phyloP scores from a whole-genome alignment of 2,888 invertebrate species.

The Drosophila tanythrix region DNA sequence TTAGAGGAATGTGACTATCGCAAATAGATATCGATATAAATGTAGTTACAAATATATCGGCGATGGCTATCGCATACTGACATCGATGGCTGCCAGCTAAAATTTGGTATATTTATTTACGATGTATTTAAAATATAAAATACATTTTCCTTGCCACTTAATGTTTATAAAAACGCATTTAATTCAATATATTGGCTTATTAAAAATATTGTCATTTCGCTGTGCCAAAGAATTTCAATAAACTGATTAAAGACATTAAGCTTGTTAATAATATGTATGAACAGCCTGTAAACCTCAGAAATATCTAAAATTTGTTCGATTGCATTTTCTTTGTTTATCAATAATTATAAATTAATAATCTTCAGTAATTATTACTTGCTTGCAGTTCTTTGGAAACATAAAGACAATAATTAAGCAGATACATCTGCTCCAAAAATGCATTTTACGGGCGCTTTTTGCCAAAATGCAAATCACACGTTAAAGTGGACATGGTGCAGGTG shows the following conservation, averaged over 20 bases:
- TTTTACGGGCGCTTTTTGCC: slow-evolving; percentile 77
- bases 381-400: background rate
- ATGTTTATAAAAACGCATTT: background rate
- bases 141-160: background rate
- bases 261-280: background rate
- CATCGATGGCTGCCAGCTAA: background rate
- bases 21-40: slow-evolving; percentile 13
- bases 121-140: background rate
- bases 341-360: background rate
- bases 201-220: background rate
- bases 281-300: background rate
- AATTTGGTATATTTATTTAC: background rate
- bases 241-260: background rate
- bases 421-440: background rate
- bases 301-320: background rate
- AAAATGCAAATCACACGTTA: slow-evolving; percentile 92
- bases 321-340: background rate
- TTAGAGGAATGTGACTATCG: slow-evolving; percentile 5
- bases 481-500: slow-evolving; percentile 95
- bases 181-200: background rate
- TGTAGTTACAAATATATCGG: background rate
- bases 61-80: background rate
- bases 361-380: background rate
- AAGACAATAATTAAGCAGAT: background rate
- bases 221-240: background rate